A percentile compares a stretch with the other conserved stretches of the same genome.
Conservation (phyloP, 2,797 vertebrate genomes). For the Hafferia zeledoni region DNA sequence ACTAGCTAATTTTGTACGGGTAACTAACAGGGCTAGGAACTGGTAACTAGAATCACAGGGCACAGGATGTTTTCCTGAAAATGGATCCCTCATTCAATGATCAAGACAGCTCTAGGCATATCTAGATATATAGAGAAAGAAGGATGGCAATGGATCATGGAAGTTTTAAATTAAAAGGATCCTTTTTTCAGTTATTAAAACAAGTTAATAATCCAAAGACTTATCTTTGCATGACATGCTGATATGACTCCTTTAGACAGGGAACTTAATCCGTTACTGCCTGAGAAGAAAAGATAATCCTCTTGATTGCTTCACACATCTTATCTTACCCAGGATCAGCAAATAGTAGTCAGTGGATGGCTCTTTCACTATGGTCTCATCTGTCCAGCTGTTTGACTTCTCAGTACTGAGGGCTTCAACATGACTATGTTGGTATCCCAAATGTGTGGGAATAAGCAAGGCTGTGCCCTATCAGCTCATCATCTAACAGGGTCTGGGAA, state of each 20-base stretch:
- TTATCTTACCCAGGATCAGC: background rate
- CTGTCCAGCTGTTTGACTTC: background rate
- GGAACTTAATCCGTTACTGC: background rate
- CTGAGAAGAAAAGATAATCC: background rate
- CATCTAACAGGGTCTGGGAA: background rate
- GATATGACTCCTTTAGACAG: background rate
- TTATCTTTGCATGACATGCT: background rate
- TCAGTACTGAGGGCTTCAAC: background rate
- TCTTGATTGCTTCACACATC: background rate
- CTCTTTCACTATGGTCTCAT: background rate
- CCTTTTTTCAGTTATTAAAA: background rate
- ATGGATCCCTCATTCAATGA: background rate
- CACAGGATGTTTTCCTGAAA: background rate
- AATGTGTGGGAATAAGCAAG: background rate
- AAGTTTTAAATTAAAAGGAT: background rate
- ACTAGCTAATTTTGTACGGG: background rate
- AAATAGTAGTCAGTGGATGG: background rate
- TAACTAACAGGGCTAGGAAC: background rate
- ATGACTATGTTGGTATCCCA: background rate
- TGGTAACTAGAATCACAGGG: background rate
- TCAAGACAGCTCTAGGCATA: background rate
- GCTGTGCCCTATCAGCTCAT: background rate
- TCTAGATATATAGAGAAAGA: background rate
- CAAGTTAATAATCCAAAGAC: background rate
- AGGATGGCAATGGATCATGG: background rate